Conservation (phyloP, 2,113 vertebrate genomes). For the Lepus timidus region DNA sequence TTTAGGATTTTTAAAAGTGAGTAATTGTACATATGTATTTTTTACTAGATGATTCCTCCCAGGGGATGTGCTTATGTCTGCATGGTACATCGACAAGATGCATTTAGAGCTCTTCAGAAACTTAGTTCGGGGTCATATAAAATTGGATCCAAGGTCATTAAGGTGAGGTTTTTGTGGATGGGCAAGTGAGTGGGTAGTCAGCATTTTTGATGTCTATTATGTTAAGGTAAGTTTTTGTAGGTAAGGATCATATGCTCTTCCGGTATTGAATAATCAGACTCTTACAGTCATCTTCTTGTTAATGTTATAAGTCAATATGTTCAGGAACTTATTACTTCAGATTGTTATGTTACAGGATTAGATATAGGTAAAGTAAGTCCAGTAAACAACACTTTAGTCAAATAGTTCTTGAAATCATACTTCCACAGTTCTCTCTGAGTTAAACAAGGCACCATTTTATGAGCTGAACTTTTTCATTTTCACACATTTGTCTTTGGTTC, state of each 20-base stretch:
- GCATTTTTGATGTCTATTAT: background rate
- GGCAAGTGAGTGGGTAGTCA: background rate
- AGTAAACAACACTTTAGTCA: background rate
- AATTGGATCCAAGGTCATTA: conserved; percentile 99
- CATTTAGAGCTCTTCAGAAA: conserved; percentile 96
- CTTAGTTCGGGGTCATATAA: conserved; percentile 98
- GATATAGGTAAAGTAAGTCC: background rate
- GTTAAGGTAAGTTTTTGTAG: background rate
- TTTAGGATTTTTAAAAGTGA: background rate
- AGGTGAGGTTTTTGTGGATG: conserved; percentile 88
- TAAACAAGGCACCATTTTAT: background rate
- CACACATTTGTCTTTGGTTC: conserved; percentile 19
- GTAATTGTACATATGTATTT: conserved; percentile 4
- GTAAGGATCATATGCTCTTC: background rate
- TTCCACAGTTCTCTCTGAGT: background rate
- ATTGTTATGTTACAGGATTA: background rate
- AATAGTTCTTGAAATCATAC: background rate
- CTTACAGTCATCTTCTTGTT: background rate
- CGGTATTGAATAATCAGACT: background rate
- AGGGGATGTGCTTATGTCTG: conserved; percentile 99
- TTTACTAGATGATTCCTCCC: conserved; percentile 97
- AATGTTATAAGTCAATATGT: background rate
- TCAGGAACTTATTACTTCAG: background rate
- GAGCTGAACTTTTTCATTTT: background rate
- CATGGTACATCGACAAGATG: conserved; percentile 99